Conservation (phyloP, 2,113 vertebrate genomes). For the Crotalus tigris region DNA sequence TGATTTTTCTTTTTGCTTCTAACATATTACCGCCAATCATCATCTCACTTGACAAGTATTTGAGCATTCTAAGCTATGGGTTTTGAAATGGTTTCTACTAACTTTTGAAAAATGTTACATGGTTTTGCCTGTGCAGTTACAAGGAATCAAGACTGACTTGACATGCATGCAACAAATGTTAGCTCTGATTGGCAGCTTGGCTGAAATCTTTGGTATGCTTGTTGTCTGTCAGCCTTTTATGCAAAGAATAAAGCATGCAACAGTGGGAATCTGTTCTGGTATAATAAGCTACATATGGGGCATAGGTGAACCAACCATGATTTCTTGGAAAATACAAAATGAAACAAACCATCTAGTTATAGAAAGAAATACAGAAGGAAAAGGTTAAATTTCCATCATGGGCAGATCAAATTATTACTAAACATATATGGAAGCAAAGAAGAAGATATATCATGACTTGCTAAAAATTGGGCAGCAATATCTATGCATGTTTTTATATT, state of each 20-base stretch:
- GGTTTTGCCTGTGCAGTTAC: not conserved
- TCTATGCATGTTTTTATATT: not conserved
- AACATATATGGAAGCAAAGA: not conserved
- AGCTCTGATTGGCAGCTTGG: not conserved
- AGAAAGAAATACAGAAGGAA: not conserved
- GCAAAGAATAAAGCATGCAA: not conserved
- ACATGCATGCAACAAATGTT: not conserved
- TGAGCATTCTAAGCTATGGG: not conserved
- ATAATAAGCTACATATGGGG: not conserved
- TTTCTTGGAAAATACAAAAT: constrained; percentile 30
- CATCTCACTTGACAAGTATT: not conserved
- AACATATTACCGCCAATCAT: not conserved
- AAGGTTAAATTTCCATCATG: not conserved
- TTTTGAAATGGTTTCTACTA: not conserved
- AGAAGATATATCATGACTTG: constrained; percentile 16
- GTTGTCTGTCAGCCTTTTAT: not conserved
- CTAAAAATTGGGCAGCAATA: constrained; percentile 21
- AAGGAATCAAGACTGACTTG: not conserved
- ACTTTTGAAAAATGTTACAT: not conserved
- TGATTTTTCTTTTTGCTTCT: not conserved
- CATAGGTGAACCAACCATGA: not conserved
- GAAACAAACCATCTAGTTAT: constrained; percentile 29
- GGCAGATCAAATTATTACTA: not conserved
- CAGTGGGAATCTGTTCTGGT: not conserved
- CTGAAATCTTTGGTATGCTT: not conserved